Percentiles rank a stretch among this genome's conserved stretches.
These are phyloP conservation scores for Halictus ligatus DNA, from an alignment of 2,888 invertebrate genomes.

Conservation along the genomic window DNA sequence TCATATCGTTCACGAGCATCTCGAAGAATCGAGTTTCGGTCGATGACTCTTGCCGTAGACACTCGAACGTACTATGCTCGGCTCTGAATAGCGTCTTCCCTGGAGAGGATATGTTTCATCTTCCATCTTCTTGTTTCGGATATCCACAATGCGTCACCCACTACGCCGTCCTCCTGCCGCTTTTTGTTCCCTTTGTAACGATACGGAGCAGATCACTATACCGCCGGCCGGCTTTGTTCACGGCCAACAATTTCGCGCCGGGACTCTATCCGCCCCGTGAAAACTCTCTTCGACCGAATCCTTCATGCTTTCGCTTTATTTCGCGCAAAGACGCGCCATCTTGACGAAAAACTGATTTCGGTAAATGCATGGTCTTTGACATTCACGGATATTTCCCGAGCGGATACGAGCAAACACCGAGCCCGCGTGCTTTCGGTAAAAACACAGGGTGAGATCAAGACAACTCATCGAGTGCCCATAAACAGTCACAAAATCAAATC, in stretches of 20 bases:
- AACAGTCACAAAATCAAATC: too few relatives aligned
- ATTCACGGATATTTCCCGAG: neutral
- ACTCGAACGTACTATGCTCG: conserved; percentile 41
- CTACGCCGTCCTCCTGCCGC: conserved; percentile 32
- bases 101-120: conserved; percentile 46
- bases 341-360: neutral
- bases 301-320: conserved; percentile 6
- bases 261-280: conserved; percentile 25
- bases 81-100: conserved; percentile 52
- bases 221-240: conserved; percentile 56
- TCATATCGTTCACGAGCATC: conserved; percentile 27
- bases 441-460: neutral
- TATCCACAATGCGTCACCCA: conserved; percentile 66
- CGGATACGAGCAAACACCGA: neutral
- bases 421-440: neutral
- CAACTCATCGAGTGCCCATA: too few relatives aligned
- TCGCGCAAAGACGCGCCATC: neutral
- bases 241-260: conserved; percentile 53
- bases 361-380: neutral
- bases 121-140: conserved; percentile 66
- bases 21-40: conserved; percentile 41
- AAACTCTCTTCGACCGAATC: conserved; percentile 44
- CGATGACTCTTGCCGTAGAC: conserved; percentile 46
- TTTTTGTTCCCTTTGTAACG: conserved; percentile 66
- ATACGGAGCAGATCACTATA: conserved; percentile 62